Evolutionary conservation across 1,140 invertebrate species (phyloP), one percentile per base, ranked within the genome.

Genomic region (Daktulosphaira vitifoliae): DNA sequence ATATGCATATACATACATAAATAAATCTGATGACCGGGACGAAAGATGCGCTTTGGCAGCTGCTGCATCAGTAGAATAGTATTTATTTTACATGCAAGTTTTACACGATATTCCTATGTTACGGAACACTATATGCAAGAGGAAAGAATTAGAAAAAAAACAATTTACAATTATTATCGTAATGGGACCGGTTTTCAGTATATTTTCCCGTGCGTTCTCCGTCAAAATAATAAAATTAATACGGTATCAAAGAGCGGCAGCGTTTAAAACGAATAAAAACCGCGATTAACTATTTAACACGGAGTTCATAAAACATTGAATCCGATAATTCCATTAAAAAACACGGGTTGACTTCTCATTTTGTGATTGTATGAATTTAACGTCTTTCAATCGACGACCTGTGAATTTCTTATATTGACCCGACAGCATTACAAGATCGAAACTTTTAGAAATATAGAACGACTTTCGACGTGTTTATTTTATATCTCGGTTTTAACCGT

Each of bases 211-310:
- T 11, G 29, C 20, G 33, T 20, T 48, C 46, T 48, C 29, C 54
- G 54, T 59, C 54, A 59, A 59, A 59, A 59, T 59, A 59, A 59
- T 59, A 59, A 59, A 59, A 59, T 42, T 59, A 25, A 59, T 59
- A 59, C 54, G 39, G 38, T 59, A 59, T 59, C 54, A 46, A 44
- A 56, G 20, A 11, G 54, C 54, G 54, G 54, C 39, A 46, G 42
- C 54, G 54, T 59, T 46, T 59, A 46, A 38, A 53, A 59, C 54
- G 39, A 46, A 59, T 25, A 39, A 39, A 39, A 53, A 53, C 33
- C 37, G 51, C 49, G 49, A 51, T 51, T 51, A 51, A 51, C 49
- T 0, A 8, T 26, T 13, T 3, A n/a, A 42, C 37, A 23, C 20
- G 53, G 39, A 56, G 53, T 29, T 20, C 38, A 20, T 56, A 56